Conservation (phyloP, 2,113 vertebrate genomes). For the Archocentrus centrarchus region DNA sequence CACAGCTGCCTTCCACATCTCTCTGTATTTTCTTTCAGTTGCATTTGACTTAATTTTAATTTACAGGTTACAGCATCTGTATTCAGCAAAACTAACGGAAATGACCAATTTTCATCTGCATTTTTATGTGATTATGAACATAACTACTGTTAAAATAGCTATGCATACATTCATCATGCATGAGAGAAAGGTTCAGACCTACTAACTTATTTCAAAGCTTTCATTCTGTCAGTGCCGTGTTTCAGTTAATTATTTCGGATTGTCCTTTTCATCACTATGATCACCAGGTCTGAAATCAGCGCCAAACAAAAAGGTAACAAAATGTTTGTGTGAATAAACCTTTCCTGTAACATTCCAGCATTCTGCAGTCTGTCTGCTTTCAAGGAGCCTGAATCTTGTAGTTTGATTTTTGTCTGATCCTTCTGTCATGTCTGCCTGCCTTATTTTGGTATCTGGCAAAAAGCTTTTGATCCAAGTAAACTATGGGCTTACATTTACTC, state of each 20-base stretch:
- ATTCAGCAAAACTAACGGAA: background rate
- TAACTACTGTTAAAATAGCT: rapidly evolving
- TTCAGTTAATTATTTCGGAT: background rate
- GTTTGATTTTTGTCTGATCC: background rate
- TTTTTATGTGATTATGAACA: background rate
- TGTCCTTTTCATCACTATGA: background rate
- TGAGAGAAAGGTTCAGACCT: too few species aligned
- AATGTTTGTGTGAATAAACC: background rate
- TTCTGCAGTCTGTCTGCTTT: background rate
- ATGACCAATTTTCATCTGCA: background rate
- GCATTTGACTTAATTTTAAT: rapidly evolving
- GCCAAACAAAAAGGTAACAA: too few species aligned
- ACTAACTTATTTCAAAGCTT: background rate
- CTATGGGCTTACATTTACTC: too few species aligned
- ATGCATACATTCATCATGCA: background rate
- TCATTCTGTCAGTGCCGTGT: background rate
- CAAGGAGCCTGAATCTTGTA: background rate
- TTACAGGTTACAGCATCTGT: background rate
- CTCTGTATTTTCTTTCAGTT: background rate
- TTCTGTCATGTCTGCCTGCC: background rate
- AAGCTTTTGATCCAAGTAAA: background rate
- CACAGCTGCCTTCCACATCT: background rate
- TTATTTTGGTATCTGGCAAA: background rate
- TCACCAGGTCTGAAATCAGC: background rate
- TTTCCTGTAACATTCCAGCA: background rate